Evolutionary conservation across 1,140 invertebrate genomes (phyloP), one percentile per base, ranked within the genome.

Genomic region (Zophobas atratus): DNA sequence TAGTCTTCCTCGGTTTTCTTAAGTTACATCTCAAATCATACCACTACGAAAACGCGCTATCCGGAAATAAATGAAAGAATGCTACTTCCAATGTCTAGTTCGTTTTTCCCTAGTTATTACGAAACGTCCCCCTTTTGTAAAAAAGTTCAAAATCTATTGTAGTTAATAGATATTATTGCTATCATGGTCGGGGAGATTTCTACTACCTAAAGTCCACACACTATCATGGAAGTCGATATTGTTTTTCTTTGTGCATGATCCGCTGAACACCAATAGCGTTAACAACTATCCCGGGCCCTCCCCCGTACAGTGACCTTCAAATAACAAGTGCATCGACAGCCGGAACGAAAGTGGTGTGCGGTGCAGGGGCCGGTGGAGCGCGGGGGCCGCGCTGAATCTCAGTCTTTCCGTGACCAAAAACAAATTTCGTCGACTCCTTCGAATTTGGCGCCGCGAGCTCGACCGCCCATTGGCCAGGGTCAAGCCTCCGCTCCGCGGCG

Each of bases 101-200:
- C 73, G 70, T 77, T 80, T 73, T 77, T 79, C 33, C 56, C 48
- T 77, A 55, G n/a, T 77, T 48, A 49, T 20, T 77, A 78, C 51
- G 67, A 79, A 76, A 77, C 76, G 46, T 80, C 79, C 80, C 80
- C 79, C 74, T 70, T 20, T 20, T 77, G 48, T 76, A 79, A 53
- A 75, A 75, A 80, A 76, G 63, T 71, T 77, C 51, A 57, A 77
- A 73, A 77, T 72, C 76, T 77, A 77, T 76, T 70, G 53, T 75
- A 71, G 43, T 74, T 39, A 60, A 48, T 79, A 43, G 56, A 67
- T 79, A 81, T 84, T 84, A 84, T 84, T 84, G 82, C 81, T 84
- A 83, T 83, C 60, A 70, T 83, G 80, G 82, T 80, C 78, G 80
- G 80, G 83, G 81, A 80, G 70, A 77, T 77, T 79, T 79, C 39